phyloP scores from a whole-genome alignment of 2,797 vertebrate species.

The Nannoperca australis region DNA sequence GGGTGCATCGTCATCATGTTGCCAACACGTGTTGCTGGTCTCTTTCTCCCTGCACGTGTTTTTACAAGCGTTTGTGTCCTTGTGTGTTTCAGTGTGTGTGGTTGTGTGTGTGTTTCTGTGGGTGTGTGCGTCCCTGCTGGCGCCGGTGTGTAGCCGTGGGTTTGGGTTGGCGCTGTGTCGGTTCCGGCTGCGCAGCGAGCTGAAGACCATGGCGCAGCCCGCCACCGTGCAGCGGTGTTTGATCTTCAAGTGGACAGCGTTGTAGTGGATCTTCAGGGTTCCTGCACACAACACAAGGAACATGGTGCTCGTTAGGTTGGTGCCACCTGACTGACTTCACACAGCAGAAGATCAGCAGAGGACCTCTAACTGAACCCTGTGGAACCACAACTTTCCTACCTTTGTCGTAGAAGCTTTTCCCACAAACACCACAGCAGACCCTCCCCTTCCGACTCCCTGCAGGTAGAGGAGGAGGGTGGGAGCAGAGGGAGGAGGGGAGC shows the following conservation, averaged over 20 bases:
- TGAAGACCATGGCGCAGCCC: slow-evolving; percentile 96
- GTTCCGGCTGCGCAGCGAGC: slow-evolving; percentile 94
- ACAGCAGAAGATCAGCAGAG: background rate
- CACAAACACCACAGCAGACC: slow-evolving; percentile 92
- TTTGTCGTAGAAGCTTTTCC: slow-evolving; percentile 98
- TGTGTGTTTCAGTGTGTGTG: background rate
- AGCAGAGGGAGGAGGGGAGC: slow-evolving; percentile 82
- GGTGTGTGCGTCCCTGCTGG: slow-evolving; percentile 21
- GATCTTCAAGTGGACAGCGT: slow-evolving; percentile 96
- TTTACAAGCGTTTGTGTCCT: background rate
- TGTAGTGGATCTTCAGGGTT: slow-evolving; percentile 98
- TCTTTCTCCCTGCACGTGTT: background rate
- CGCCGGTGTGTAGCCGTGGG: slow-evolving; percentile 81
- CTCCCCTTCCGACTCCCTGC: slow-evolving; percentile 87
- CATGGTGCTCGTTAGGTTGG: background rate
- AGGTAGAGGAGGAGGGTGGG: slow-evolving; percentile 80
- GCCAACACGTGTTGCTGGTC: background rate
- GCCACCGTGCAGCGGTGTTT: slow-evolving; percentile 94
- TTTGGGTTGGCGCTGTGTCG: slow-evolving; percentile 97
- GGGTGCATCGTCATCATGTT: slow-evolving; percentile 73
- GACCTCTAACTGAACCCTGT: background rate
- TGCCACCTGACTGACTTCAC: background rate
- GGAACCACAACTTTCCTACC: slow-evolving; percentile 70
- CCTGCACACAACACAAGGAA: slow-evolving; percentile 72
- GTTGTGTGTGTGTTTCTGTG: slow-evolving; percentile 2